Evolutionary conservation across 2,888 invertebrate genomes (phyloP), one percentile per base, ranked within the genome.

Genomic region (Limnephilus lunatus): DNA sequence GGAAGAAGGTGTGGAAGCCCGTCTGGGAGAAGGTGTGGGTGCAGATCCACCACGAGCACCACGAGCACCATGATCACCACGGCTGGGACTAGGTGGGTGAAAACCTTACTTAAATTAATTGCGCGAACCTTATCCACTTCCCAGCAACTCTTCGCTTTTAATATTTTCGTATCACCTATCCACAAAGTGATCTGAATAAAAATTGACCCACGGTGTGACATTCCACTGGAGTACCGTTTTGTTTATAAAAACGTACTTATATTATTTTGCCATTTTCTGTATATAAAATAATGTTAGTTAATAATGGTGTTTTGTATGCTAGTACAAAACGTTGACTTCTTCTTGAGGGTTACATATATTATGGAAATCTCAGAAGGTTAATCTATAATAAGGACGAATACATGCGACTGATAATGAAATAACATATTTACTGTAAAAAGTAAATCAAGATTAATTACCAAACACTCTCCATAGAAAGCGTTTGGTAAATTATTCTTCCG

Each of bases 21-120:
- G 98, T 98, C 0, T 97, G 98, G 96, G 97, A 98, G 94, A 98
- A 98, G 90, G 98, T 98, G 94, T 98, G 98, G 98, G 98, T 98
- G 95, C 98, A 97, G 19, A 95, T 97, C 94, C 97, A 98, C 94
- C 98, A 98, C 94, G 94, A 95, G 87, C 97, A 98, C 94, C 97
- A 98, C 94, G 97, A 97, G 91, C 68, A 68, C 68, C 68, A 53
- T 19, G 53, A 53, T 4, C 96, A 96, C 93, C 95, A 93, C 81
- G 96, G 96, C 91, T 97, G 97, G 96, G 96, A 92, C 82, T 93
- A 93, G 90, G 91, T 89, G 85, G 89, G 92, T 92, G 44, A 30
- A 30, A 30, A 30, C 4, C 35, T 35, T 83, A 35, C 32, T 11
- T 83, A 35, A 68, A 68, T 68, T 68, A 68, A 68, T 68, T 68